Evolutionary conservation across 2,113 vertebrate genomes (phyloP), one percentile per base, ranked within the genome.

Genomic region (Capreolus pygargus): DNA sequence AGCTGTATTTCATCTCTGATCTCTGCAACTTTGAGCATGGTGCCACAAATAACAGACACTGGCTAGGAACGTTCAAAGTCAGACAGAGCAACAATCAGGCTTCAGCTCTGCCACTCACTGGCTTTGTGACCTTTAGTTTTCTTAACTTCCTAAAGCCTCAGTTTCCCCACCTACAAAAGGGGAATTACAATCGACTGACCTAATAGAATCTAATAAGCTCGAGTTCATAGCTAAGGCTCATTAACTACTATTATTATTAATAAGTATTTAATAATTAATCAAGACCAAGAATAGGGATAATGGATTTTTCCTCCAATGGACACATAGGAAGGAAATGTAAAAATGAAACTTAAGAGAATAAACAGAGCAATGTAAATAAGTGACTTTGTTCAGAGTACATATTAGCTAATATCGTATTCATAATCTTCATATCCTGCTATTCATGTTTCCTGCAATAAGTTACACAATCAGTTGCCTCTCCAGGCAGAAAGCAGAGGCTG

Each of bases 221-320:
- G 50, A 50, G 11, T 70, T 61, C 64, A 67, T 36, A 87, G 64
- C 23, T 88, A 85, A 76, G 78, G 23, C 23, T 94, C 95, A 88
- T 76, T 67, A 33, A 85, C 43, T 85, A 43, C 39, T 87, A 89
- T 91, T 96, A 92, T 90, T 97, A 97, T 61, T 97, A 97, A 84
- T 95, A 84, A 58, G 58, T 82, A 45, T 86, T 97, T 91, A 97
- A 97, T 96, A 94, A 91, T 54, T 64, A 85, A 95, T 94, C 30
- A 6, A 95, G 50, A 87, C 27, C 74, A 94, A 91, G 43, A 97
- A 76, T 16, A 60, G 12, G 33, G 19, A 39, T 36, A 39, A 54
- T 2, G 70, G 30, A 79, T 89, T 47, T 94, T 88, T 61, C 33
- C 70, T 89, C 83, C 78, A 47, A 6, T 89, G 85, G 55, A 79